Conservation (phyloP, 2,797 vertebrate species). For the Hyperoplus lanceolatus region DNA sequence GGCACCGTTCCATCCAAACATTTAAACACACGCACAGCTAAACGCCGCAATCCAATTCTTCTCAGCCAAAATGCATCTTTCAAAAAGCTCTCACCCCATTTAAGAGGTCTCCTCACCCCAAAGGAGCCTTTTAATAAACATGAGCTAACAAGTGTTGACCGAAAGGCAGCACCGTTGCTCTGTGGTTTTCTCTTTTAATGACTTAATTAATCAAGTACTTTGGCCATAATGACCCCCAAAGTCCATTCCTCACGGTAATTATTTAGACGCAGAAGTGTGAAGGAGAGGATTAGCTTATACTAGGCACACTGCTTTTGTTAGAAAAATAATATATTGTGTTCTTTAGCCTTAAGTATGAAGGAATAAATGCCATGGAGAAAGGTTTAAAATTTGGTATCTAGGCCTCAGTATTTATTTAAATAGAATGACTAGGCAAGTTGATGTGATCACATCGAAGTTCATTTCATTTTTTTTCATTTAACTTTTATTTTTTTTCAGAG, state of each 20-base stretch:
- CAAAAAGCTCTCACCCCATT: no score
- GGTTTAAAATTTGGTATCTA: no score
- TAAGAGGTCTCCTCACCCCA: slow-evolving; percentile 56
- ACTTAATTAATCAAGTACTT: slow-evolving; percentile 77
- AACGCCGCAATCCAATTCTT: slow-evolving; percentile 82
- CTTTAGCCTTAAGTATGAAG: no score
- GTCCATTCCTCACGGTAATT: slow-evolving; percentile 67
- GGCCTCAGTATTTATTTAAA: no score
- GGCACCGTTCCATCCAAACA: slow-evolving; percentile 77
- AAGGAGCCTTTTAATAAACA: slow-evolving; percentile 80
- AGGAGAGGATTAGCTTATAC: slow-evolving; percentile 34
- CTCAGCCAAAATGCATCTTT: slow-evolving; percentile 48
- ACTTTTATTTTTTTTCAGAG: no score
- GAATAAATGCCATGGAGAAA: no score
- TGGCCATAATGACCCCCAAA: slow-evolving; percentile 49
- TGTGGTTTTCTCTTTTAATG: slow-evolving; percentile 64
- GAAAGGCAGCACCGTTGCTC: slow-evolving; percentile 71
- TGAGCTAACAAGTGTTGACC: slow-evolving; percentile 72
- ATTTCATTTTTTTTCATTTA: no score
- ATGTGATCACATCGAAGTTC: no score
- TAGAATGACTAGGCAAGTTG: no score
- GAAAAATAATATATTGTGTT: no score
- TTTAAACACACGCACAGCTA: slow-evolving; percentile 73
- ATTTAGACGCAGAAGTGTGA: slow-evolving; percentile 52
- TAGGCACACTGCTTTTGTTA: no score